Evolutionary conservation across 2,113 vertebrate genomes (phyloP).

Genomic region (Dolichallabes microphthalmus): DNA sequence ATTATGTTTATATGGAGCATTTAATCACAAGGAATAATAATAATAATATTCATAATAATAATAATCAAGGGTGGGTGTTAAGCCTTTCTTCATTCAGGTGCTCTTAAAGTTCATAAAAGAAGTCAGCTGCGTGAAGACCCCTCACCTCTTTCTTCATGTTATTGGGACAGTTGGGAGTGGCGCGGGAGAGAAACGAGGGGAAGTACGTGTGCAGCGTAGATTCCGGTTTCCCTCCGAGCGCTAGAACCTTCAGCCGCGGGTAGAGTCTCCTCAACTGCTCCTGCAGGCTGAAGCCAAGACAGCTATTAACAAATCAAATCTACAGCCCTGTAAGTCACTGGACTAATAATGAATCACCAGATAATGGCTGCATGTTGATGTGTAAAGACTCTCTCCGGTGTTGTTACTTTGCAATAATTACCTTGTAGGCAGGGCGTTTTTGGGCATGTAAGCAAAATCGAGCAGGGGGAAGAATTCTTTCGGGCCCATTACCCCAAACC

Average conservation of each 20-base stretch:
- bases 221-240: constrained; percentile 86
- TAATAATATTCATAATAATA: background rate
- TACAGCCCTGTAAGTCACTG: background rate
- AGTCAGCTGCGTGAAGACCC: background rate
- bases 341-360: background rate
- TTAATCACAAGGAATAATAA: background rate
- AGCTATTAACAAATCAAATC: background rate
- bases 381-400: background rate
- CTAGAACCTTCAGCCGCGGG: constrained; percentile 88
- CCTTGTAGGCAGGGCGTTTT: constrained; percentile 87
- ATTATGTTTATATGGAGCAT: background rate
- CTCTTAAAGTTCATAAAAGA: background rate
- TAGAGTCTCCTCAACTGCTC: constrained; percentile 88
- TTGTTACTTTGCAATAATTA: constrained; percentile 57
- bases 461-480: constrained; percentile 96
- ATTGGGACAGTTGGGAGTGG: constrained; percentile 79
- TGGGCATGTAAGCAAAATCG: constrained; percentile 97
- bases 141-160: constrained; percentile 90
- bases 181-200: constrained; percentile 92
- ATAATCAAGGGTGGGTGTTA: background rate
- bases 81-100: background rate
- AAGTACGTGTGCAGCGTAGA: constrained; percentile 85
- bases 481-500: constrained; percentile 92
- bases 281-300: constrained; percentile 77
- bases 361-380: background rate